phyloP scores from a whole-genome alignment of 53 echinoderm and acorn worm genomes.

The Zoroaster sp. region DNA sequence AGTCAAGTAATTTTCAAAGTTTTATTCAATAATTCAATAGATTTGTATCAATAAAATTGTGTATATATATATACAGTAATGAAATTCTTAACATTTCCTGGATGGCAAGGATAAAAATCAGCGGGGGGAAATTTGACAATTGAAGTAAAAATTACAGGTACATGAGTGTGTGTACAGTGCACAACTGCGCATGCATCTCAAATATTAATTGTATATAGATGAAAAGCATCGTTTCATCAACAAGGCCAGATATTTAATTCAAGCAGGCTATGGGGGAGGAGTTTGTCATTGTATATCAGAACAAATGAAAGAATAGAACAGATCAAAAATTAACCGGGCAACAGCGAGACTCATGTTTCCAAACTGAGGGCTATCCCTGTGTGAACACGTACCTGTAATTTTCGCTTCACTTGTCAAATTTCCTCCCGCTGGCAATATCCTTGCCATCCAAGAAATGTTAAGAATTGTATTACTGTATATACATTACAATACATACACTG shows the following conservation, averaged over 20 bases:
- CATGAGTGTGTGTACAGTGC: background rate
- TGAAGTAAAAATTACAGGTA: background rate
- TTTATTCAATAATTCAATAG: background rate
- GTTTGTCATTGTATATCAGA: too few species aligned
- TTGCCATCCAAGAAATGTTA: background rate
- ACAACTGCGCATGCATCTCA: background rate
- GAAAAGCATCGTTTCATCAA: background rate
- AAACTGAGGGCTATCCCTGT: too few species aligned
- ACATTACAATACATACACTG: too few species aligned
- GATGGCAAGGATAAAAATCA: too few species aligned
- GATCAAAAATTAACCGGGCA: too few species aligned
- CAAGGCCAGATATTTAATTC: too few species aligned
- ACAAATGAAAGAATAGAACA: too few species aligned
- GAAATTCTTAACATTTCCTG: background rate
- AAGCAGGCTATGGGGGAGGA: background rate
- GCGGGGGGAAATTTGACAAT: background rate
- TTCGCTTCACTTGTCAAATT: background rate
- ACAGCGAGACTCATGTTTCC: too few species aligned
- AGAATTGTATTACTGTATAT: background rate
- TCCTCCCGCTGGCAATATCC: too few species aligned
- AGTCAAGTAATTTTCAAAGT: background rate
- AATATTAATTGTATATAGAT: background rate
- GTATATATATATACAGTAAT: background rate
- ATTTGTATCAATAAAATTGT: background rate
- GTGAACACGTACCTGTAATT: background rate